Conservation (phyloP, 2,113 vertebrate species). For the Stercorarius parasiticus region DNA sequence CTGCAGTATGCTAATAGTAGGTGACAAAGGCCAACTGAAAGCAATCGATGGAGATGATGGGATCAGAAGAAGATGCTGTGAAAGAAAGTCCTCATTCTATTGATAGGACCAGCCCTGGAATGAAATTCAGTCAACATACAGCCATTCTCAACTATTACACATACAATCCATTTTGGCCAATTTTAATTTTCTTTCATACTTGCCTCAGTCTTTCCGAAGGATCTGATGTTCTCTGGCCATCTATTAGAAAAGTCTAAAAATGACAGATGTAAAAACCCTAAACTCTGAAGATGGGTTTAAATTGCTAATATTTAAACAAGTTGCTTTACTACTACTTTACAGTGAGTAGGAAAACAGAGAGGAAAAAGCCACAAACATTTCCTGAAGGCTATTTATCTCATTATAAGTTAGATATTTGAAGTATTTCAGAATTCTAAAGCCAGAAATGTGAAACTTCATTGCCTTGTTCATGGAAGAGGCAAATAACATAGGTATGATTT, state of each 20-base stretch:
- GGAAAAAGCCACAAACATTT: fast-evolving
- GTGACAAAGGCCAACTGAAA: neutral
- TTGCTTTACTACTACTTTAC: neutral
- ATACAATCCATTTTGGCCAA: neutral
- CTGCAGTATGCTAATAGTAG: neutral
- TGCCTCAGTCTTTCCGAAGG: neutral
- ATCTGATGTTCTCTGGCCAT: neutral
- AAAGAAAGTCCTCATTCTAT: neutral
- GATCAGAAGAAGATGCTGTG: neutral
- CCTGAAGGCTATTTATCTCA: neutral
- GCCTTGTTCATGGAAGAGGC: neutral
- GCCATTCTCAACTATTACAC: neutral
- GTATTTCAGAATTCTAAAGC: neutral
- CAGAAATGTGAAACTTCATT: neutral
- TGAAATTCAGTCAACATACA: neutral
- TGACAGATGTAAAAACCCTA: neutral
- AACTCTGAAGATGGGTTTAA: neutral
- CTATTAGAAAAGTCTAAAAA: neutral
- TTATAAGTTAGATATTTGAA: neutral
- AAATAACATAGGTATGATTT: neutral
- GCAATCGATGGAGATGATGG: fast-evolving
- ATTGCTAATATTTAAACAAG: neutral
- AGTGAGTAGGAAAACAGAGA: neutral
- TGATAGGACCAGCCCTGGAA: neutral
- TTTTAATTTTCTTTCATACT: neutral